Evolutionary conservation across 2,797 vertebrate species (phyloP).

Genomic region (Salarias fasciatus): DNA sequence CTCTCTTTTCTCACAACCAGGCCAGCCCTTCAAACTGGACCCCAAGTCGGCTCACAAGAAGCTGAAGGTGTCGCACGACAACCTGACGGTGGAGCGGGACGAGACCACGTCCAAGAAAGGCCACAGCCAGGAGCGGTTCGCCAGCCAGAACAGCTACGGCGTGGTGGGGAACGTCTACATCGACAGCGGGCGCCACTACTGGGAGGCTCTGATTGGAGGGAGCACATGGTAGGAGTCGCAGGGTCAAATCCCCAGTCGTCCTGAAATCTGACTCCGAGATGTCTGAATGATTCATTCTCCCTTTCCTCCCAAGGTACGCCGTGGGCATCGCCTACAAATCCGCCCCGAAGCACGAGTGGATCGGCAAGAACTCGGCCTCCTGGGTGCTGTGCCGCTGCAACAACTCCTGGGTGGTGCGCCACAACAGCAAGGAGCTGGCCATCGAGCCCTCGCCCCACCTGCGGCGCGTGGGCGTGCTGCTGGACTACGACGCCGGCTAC

Average conservation of each 20-base stretch:
- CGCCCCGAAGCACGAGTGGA: constrained; percentile 97
- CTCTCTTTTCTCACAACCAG: constrained; percentile 62
- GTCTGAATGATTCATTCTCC: too few relatives aligned
- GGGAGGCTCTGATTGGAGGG: constrained; percentile 97
- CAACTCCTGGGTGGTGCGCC: constrained; percentile 94
- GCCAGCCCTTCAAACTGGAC: constrained; percentile 98
- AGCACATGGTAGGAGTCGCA: constrained; percentile 95
- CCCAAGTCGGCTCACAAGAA: constrained; percentile 98
- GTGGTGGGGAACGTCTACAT: constrained; percentile 98
- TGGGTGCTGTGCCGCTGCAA: constrained; percentile 99
- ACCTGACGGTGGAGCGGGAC: constrained; percentile 95
- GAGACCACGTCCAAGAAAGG: constrained; percentile 97
- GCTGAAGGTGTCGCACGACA: constrained; percentile 96
- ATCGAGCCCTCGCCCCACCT: constrained; percentile 96
- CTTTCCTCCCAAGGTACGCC: constrained; percentile 87
- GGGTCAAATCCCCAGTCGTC: too few relatives aligned
- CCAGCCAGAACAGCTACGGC: constrained; percentile 95
- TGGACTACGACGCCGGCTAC: constrained; percentile 95
- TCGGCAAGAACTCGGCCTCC: constrained; percentile 95
- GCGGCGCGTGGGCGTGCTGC: constrained; percentile 91
- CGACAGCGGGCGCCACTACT: constrained; percentile 97
- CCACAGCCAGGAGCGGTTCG: constrained; percentile 95
- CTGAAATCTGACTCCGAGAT: too few relatives aligned
- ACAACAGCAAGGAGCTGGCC: constrained; percentile 95
- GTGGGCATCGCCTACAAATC: constrained; percentile 97